These are phyloP conservation scores for Diarsia brunnea DNA, from an alignment of 2,888 invertebrate species.

Conservation along the genomic window DNA sequence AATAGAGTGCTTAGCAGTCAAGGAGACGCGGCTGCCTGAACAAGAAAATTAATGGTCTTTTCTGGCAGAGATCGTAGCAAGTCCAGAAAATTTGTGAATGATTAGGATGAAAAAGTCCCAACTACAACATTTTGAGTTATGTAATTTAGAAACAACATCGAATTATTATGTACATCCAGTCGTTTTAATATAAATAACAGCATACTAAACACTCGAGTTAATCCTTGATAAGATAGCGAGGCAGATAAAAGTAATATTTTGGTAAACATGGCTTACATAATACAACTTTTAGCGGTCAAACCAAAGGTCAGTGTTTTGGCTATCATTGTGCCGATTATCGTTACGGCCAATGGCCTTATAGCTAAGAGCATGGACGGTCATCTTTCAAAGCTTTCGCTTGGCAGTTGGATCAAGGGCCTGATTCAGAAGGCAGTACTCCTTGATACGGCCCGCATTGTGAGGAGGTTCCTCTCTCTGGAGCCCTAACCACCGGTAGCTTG, in stretches of 20 bases:
- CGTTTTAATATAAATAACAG: background rate
- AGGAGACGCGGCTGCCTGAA: background rate
- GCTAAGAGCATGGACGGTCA: too few relatives aligned
- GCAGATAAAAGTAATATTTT: slow-evolving; percentile 13
- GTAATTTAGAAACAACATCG: background rate
- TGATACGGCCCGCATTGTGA: too few relatives aligned
- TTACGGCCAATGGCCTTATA: too few relatives aligned
- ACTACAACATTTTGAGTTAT: background rate
- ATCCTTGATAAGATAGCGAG: slow-evolving; percentile 25
- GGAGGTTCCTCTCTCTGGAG: too few relatives aligned
- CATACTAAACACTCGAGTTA: background rate
- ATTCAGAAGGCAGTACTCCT: too few relatives aligned
- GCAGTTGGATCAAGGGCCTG: too few relatives aligned
- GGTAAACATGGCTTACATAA: slow-evolving; percentile 12
- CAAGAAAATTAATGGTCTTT: background rate
- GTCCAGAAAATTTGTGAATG: background rate
- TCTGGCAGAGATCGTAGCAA: background rate
- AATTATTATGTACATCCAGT: background rate
- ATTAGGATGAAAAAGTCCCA: background rate
- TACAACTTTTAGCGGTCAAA: background rate
- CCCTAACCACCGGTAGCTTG: too few relatives aligned
- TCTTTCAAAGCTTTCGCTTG: too few relatives aligned
- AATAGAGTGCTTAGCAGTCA: background rate
- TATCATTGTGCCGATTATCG: too few relatives aligned
- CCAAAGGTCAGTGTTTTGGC: slow-evolving; percentile 11